A percentile compares a stretch with the other conserved stretches of the same genome.
Conservation (phyloP, 2,797 vertebrate genomes). For the Notoglanidium macrostoma region DNA sequence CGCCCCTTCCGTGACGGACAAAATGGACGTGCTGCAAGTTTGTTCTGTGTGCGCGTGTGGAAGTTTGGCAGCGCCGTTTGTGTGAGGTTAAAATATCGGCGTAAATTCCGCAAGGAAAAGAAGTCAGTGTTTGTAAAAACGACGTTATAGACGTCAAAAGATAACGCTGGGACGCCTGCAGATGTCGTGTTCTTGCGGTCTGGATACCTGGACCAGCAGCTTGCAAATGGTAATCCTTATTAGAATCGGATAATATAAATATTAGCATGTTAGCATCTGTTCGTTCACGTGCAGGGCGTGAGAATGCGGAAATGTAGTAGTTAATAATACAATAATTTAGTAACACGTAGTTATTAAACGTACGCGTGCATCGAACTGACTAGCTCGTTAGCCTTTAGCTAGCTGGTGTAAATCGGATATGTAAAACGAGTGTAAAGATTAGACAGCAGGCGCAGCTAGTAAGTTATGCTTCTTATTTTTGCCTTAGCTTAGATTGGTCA, state of each 20-base stretch:
- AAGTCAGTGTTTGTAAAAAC: not conserved
- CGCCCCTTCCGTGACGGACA: conserved; percentile 9
- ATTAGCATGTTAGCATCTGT: not conserved
- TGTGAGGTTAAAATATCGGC: not conserved
- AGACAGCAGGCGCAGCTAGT: too few species aligned
- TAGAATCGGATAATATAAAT: not conserved
- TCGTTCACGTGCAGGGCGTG: not conserved
- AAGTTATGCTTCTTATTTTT: not conserved
- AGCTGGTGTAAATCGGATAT: not conserved
- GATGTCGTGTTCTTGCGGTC: not conserved
- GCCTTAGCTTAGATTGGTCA: not conserved
- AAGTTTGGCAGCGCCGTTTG: not conserved
- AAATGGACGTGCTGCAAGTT: conserved; percentile 18
- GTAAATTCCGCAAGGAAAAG: not conserved
- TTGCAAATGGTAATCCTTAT: not conserved
- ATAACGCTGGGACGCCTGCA: not conserved
- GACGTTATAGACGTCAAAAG: not conserved
- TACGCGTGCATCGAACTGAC: not conserved
- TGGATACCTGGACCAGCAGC: not conserved
- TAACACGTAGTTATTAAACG: not conserved
- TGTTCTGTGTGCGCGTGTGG: not conserved
- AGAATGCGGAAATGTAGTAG: not conserved
- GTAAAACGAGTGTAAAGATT: not conserved
- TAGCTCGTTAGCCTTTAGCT: not conserved
- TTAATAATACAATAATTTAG: not conserved